Evolutionary conservation across 2,113 vertebrate genomes (phyloP).

Genomic region (Thamnophis sirtalis): DNA sequence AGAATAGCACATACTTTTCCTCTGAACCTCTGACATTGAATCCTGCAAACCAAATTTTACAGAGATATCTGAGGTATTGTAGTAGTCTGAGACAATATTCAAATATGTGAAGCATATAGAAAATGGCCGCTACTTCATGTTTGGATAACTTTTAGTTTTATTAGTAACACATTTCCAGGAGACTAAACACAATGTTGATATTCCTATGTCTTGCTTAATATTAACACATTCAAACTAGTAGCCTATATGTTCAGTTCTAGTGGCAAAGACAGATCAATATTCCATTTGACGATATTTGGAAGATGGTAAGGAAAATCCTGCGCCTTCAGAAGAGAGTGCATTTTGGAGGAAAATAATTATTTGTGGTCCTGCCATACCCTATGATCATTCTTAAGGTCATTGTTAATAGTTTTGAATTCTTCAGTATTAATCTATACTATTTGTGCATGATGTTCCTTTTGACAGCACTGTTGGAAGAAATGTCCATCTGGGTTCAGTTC

Average conservation of each 20-base stretch:
- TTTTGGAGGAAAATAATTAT: background rate
- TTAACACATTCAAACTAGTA: background rate
- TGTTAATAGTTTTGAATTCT: too few species aligned
- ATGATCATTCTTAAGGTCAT: background rate
- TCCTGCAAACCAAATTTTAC: slow-evolving; percentile 2
- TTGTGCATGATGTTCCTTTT: too few species aligned
- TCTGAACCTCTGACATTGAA: background rate
- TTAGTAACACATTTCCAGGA: slow-evolving; percentile 44
- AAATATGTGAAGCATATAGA: slow-evolving; percentile 41
- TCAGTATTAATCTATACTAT: background rate
- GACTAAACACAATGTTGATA: background rate
- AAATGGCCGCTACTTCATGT: slow-evolving; percentile 38
- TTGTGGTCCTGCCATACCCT: background rate
- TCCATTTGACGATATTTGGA: background rate
- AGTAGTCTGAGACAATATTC: slow-evolving; percentile 15
- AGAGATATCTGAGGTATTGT: background rate
- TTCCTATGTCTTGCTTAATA: slow-evolving; percentile 29
- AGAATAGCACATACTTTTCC: background rate
- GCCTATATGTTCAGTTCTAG: background rate
- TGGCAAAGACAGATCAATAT: too few species aligned
- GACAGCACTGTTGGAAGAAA: background rate
- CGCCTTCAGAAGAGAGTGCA: background rate
- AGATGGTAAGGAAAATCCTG: background rate
- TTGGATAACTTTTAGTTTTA: slow-evolving; percentile 48
- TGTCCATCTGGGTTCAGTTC: too few species aligned